These are phyloP conservation scores for Drosophila guanche DNA, from an alignment of 1,140 invertebrate species.

Conservation along the genomic window DNA sequence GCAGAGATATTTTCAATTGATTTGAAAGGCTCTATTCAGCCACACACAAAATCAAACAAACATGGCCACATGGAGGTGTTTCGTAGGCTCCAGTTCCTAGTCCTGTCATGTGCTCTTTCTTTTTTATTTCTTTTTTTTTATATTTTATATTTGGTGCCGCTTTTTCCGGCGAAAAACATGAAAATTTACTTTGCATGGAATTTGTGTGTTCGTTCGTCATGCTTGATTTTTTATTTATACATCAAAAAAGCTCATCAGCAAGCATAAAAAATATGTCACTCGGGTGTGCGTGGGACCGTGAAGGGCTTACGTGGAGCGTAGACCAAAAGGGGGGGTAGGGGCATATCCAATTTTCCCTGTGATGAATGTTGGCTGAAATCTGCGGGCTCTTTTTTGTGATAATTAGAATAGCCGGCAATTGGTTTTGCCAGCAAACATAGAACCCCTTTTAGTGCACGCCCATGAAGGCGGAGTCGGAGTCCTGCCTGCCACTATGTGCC, in stretches of 20 bases:
- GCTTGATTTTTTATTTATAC: conserved; percentile 79
- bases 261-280: conserved; percentile 69
- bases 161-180: conserved; percentile 57
- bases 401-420: too few species aligned
- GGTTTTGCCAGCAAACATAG: too few species aligned
- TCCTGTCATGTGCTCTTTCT: not conserved
- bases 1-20: conserved; percentile 23
- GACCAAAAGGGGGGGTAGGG: conserved; percentile 34
- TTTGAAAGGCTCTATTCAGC: conserved; percentile 34
- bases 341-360: not conserved
- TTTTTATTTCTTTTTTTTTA: conserved; percentile 7
- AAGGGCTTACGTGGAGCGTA: conserved; percentile 42
- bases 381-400: too few species aligned
- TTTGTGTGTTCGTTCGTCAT: conserved; percentile 52
- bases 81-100: conserved; percentile 34
- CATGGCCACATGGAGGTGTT: conserved; percentile 24
- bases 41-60: conserved; percentile 17
- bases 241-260: conserved; percentile 50
- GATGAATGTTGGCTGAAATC: too few species aligned
- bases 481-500: too few species aligned
- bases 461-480: too few species aligned
- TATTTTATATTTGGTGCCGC: conserved; percentile 47
- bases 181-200: conserved; percentile 77
- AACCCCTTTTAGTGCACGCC: too few species aligned
- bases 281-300: conserved; percentile 64